phyloP scores from a whole-genome alignment of 2,888 invertebrate species.

The Tiliacea aurago region DNA sequence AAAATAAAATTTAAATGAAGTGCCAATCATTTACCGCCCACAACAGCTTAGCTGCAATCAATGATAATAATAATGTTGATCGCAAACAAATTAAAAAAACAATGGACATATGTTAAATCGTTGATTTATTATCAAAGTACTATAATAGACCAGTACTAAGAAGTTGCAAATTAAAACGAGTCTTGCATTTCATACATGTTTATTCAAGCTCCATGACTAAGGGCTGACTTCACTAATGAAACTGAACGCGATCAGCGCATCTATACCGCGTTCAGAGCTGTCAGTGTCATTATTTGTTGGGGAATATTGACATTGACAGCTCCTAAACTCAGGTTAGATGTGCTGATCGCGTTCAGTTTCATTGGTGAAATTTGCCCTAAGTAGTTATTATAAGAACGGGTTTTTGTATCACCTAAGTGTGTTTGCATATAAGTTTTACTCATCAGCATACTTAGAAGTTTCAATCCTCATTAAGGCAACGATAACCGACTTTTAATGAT shows the following conservation, averaged over 20 bases:
- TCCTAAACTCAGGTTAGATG: too few relatives aligned
- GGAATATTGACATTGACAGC: too few relatives aligned
- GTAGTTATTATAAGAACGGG: conserved; percentile 11
- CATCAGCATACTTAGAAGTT: background rate
- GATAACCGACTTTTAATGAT: too few relatives aligned
- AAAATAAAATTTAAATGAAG: background rate
- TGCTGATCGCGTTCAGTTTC: too few relatives aligned
- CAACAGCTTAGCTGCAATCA: conserved; percentile 1
- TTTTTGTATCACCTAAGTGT: conserved; percentile 11
- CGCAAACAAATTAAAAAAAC: background rate
- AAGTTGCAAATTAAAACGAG: conserved; percentile 41
- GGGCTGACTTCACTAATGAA: too few relatives aligned
- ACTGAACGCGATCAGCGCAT: too few relatives aligned
- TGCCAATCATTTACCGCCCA: background rate
- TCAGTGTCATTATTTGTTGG: too few relatives aligned
- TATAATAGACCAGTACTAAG: conserved; percentile 7
- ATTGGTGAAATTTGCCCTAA: too few relatives aligned
- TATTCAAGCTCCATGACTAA: conserved; percentile 25
- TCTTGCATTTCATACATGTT: conserved; percentile 38
- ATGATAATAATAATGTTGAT: background rate
- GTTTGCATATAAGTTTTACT: conserved; percentile 7
- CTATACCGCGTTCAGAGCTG: too few relatives aligned
- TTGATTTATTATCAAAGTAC: conserved; percentile 29
- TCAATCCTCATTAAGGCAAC: conserved; percentile 5
- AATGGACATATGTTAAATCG: conserved; percentile 40